Evolutionary conservation across 2,113 vertebrate species (phyloP).

Genomic region (Varanus salvator): DNA sequence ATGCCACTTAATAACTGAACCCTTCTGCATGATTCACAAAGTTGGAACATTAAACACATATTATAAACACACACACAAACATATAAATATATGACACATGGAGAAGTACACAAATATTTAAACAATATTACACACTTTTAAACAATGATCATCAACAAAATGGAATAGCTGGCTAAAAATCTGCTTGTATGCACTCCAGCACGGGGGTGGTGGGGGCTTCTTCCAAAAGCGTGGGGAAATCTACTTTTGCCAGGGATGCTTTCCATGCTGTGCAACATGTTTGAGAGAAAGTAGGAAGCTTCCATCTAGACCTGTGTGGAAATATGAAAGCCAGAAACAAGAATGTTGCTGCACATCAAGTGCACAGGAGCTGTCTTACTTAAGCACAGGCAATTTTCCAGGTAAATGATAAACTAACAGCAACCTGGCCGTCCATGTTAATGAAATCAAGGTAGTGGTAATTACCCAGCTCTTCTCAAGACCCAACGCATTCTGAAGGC

Average conservation of each 20-base stretch:
- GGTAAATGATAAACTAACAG: not conserved
- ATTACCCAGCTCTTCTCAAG: slow-evolving; percentile 6
- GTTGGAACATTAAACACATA: too few relatives aligned
- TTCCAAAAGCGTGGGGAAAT: not conserved
- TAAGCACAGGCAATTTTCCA: not conserved
- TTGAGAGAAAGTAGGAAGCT: not conserved
- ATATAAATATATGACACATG: too few relatives aligned
- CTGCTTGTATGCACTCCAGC: too few relatives aligned
- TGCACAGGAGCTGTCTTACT: not conserved
- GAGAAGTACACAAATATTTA: too few relatives aligned
- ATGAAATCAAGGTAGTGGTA: not conserved
- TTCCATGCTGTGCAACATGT: not conserved
- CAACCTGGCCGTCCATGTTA: not conserved
- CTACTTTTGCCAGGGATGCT: not conserved
- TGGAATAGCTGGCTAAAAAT: too few relatives aligned
- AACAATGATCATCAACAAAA: too few relatives aligned
- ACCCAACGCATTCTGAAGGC: not conserved
- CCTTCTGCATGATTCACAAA: too few relatives aligned
- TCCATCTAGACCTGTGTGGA: not conserved
- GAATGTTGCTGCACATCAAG: too few relatives aligned
- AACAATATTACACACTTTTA: too few relatives aligned
- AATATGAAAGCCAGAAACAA: not conserved
- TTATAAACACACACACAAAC: too few relatives aligned
- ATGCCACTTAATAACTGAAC: too few relatives aligned
- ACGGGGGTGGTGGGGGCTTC: too few relatives aligned